Evolutionary conservation across 2,113 vertebrate genomes (phyloP).

Genomic region (Protobothrops flavoviridis): DNA sequence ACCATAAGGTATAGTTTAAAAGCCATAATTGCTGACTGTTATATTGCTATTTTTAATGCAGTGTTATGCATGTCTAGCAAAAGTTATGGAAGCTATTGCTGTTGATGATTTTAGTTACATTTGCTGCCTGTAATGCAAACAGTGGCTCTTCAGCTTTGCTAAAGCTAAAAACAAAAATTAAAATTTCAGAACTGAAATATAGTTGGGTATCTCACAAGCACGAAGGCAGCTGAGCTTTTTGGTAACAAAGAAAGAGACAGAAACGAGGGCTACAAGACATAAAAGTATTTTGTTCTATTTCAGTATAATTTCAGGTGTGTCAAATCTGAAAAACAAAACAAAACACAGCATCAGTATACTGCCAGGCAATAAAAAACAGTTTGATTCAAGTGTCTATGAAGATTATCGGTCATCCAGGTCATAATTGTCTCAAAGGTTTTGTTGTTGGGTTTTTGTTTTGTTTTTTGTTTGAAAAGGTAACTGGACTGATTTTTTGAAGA

Average conservation of each 20-base stretch:
- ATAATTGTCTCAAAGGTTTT: background rate
- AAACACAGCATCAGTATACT: background rate
- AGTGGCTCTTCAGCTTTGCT: background rate
- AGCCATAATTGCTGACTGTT: background rate
- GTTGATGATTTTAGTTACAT: background rate
- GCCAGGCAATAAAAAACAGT: background rate
- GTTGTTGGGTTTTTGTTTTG: background rate
- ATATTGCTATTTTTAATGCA: background rate
- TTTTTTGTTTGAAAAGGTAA: background rate
- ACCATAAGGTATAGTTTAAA: background rate
- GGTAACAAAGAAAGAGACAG: background rate
- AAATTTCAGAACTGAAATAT: background rate
- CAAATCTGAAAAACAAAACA: background rate
- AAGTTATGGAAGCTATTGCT: background rate
- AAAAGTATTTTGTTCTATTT: constrained; percentile 21
- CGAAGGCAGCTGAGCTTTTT: background rate
- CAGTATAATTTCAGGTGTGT: background rate
- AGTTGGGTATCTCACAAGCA: background rate
- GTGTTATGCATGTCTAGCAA: background rate
- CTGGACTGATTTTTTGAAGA: background rate
- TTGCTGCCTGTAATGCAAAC: background rate
- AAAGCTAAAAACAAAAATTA: background rate
- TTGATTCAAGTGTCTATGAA: background rate
- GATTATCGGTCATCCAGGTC: background rate
- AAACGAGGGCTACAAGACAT: background rate